Evolutionary conservation across 2,888 invertebrate species (phyloP), one percentile per base, ranked within the genome.

Genomic region (Ectobius pallidus): DNA sequence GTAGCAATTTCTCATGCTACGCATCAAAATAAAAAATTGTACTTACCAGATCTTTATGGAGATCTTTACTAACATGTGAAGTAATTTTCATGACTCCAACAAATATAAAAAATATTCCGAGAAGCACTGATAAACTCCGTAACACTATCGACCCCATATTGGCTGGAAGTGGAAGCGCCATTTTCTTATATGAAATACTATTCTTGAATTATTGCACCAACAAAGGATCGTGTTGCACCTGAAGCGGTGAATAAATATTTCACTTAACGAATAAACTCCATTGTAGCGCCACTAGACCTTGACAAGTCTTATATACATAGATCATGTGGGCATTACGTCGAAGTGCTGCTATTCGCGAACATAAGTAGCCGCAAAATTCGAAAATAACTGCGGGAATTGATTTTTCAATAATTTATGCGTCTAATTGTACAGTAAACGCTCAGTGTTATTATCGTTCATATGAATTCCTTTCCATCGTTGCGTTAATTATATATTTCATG

Each of bases 41-140:
- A 84, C 92, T 91, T 85, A 97, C 97, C 92, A 97, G 89, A 86
- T 97, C 97, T 87, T 95, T 96, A 84, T 97, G 97, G 76, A 97
- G 89, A 84, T 97, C 97, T 87, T 95, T 95, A 80, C 95, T 97
- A 77, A 97, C 90, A 79, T 92, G 89, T 77, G 96, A 95, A 76
- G 96, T 93, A 76, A 97, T 85, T 86, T 97, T 97, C 81, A 97
- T 92, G 73, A 93, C 91, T 73, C 97, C 97, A 77, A 97, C 95
- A 83, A 97, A 96, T 81, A 97, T 91, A 84, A 97, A 97, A 86
- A 97, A 97, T 79, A 97, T 86, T 75, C 97, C 97, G 81, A 97
- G 86, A 69, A 97, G 89, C 79, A 97, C 87, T 68, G 97, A 97
- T 79, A 97, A 88, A 81, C 96, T 95, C 85, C 91, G 94, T 76